Evolutionary conservation across 2,888 invertebrate genomes (phyloP).

Genomic region (Eupithecia vulgata): DNA sequence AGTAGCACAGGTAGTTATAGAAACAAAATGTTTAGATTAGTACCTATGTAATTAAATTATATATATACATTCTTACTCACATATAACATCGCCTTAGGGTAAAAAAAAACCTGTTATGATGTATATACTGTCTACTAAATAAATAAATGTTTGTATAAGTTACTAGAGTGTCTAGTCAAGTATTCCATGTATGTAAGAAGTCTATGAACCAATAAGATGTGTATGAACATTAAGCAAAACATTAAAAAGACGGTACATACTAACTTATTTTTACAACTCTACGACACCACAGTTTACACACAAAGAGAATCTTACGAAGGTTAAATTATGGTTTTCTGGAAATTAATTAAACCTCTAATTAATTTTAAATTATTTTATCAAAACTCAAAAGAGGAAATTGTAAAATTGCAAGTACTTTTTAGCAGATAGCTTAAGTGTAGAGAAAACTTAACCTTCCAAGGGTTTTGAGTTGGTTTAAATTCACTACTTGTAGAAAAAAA

Average conservation of each 20-base stretch:
- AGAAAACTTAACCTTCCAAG: not conserved
- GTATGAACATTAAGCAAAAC: not conserved
- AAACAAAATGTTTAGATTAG: too few species aligned
- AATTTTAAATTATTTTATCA: conserved; percentile 35
- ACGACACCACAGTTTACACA: conserved; percentile 28
- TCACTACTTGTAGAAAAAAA: too few species aligned
- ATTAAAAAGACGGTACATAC: not conserved
- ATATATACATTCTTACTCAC: too few species aligned
- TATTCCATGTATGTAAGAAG: not conserved
- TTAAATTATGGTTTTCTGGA: conserved; percentile 36
- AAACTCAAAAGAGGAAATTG: conserved; percentile 19
- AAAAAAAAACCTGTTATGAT: too few species aligned
- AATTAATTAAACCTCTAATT: conserved; percentile 43
- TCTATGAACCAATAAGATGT: not conserved
- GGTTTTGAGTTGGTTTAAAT: not conserved
- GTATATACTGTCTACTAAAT: too few species aligned
- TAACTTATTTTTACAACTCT: not conserved
- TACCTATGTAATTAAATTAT: too few species aligned
- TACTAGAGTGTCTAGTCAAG: not conserved
- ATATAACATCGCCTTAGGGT: too few species aligned
- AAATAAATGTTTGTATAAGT: not conserved
- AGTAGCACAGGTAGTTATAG: too few species aligned
- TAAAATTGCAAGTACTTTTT: conserved; percentile 18
- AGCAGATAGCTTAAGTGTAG: not conserved
- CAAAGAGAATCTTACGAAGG: conserved; percentile 39